Evolutionary conservation across 2,113 vertebrate species (phyloP).

Genomic region (Trematomus loennbergii): DNA sequence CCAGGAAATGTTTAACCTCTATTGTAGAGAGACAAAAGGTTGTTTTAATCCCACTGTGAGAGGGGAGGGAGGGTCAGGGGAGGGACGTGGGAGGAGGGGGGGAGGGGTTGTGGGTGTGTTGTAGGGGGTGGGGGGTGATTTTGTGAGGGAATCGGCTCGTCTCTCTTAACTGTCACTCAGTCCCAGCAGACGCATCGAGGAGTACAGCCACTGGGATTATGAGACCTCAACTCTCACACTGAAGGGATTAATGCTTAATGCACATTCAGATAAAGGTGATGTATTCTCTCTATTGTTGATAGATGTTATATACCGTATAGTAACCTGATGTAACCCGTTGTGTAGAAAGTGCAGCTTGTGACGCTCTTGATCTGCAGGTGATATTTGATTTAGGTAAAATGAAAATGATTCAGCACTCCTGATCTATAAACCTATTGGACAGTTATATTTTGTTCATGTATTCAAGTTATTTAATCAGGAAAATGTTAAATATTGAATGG

Average conservation of each 20-base stretch:
- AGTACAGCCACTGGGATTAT: constrained; percentile 71
- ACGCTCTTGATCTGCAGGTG: constrained; percentile 13
- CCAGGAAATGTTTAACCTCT: constrained; percentile 91
- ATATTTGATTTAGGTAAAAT: not conserved
- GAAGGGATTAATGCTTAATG: constrained; percentile 39
- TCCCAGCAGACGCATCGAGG: constrained; percentile 53
- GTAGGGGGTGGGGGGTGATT: constrained; percentile 28
- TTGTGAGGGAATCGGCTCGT: constrained; percentile 55
- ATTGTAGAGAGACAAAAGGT: constrained; percentile 92
- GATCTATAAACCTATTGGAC: not conserved
- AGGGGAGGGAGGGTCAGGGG: constrained; percentile 61
- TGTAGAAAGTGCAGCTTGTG: not conserved
- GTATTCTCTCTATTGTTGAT: constrained; percentile 21
- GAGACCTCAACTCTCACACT: constrained; percentile 25
- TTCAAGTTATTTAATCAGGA: not conserved
- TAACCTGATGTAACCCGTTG: not conserved
- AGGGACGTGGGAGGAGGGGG: constrained; percentile 54
- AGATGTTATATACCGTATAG: not conserved
- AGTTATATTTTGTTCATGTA: not conserved
- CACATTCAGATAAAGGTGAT: constrained; percentile 60
- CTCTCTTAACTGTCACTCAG: constrained; percentile 72
- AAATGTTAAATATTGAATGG: not conserved
- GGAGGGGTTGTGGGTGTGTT: constrained; percentile 72
- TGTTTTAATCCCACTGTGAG: constrained; percentile 89
- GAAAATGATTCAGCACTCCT: not conserved